Evolutionary conservation across 2,113 vertebrate genomes (phyloP), one percentile per base, ranked within the genome.

Genomic region (Phylloscopus trochiloides): DNA sequence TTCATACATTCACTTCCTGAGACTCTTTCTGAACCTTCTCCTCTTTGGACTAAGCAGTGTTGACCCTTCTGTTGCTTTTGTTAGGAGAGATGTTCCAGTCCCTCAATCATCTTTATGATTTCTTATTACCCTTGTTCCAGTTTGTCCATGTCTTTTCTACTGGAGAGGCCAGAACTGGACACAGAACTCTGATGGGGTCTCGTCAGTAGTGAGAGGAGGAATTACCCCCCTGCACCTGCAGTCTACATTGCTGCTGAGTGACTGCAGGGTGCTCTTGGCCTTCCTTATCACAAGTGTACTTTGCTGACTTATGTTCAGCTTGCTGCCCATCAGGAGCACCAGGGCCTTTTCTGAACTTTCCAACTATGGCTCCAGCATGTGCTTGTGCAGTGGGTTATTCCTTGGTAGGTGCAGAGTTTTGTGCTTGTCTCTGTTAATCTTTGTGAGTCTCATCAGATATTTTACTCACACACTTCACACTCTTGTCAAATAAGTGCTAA

Each of bases 221-320:
- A 62, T 52, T 9, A 31, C 0, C 29, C 8, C 7, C 5, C 19
- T 47, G 10, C 3, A 22, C 7, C 31, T 51, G 17, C 6, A 61
- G 3, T n/a, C 29, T 42, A 0, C 9, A 6, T 10, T 22, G 25
- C 2, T 55, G 19, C 14, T 86, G 61, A 61, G 17, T 50, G 29
- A 55, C 3, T 0, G 0, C 12, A 73, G 22, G 25, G 22, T 28
- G 7, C 17, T 52, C 16, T 10, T 55, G 25, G 17, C 29, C 12
- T 55, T 29, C 38, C 62, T 36, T 63, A 40, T 50, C 34, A 17
- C 18, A 62, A 21, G 6, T 12, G 9, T 7, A 17, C 18, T 19
- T 54, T 3, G 0, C 14, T 75, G 28, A 29, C 12, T 62, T 4
- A 7, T 8, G 7, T 68, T 63, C 17, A 25, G 3, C 12, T 63